Evolutionary conservation across 2,888 invertebrate genomes (phyloP), one percentile per base, ranked within the genome.

Genomic region (Melanchra persicariae): DNA sequence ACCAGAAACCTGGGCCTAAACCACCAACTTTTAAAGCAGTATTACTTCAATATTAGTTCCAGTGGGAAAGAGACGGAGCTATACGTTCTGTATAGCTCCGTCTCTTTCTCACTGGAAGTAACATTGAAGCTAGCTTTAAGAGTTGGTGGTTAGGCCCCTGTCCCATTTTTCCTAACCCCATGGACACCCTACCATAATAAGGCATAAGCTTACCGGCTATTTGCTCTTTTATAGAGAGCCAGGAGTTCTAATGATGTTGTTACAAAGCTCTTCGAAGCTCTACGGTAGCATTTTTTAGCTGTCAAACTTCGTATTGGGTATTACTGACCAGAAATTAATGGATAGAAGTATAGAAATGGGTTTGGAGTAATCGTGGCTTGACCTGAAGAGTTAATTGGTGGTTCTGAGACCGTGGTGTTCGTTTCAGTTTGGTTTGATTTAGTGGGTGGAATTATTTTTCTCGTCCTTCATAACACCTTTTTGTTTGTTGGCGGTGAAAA

Each of bases 211-310:
- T 91, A 92, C 88, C 91, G 90, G 89, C 91, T 88, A 92, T 94
- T 93, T 91, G 91, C 91, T 91, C 91, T 92, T 90, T 88, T 91
- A 87, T 85, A 86, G 84, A 87, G 88, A 87, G 88, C 87, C 90
- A 85, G 72, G 80, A 84, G 78, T 68, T 74, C 91, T 94, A 94
- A 94, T 94, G 93, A 95, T 90, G 92, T 91, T 91, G 93, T 93
- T 90, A 89, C 86, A 80, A 77, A 80, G 78, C 70, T 70, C 70
- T 76, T 60, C 65, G 69, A 60, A 52, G 55, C 76, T 77, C 79
- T 70, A 89, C 94, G 85, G 94, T 94, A 95, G 94, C 94, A 85
- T 92, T 91, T 92, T 91, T 93, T 91, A 91, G 82, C 92, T 91
- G 93, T 93, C 93, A 90, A 87, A 85, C 80, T 83, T 66, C 49